These are phyloP conservation scores for Heliangelus exortis DNA, from an alignment of 2,797 vertebrate genomes.

Conservation along the genomic window DNA sequence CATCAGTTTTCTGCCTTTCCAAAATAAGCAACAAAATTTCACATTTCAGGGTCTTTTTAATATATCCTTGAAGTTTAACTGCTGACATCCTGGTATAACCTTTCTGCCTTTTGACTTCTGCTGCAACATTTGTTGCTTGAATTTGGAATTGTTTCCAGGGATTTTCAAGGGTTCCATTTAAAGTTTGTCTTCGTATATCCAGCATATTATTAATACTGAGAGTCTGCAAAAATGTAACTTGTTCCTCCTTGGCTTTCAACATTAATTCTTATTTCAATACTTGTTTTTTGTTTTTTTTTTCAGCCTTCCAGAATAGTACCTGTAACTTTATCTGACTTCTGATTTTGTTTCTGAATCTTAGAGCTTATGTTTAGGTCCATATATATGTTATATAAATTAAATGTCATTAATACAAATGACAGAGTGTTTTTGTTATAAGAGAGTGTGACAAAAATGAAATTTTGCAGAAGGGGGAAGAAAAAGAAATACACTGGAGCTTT, in stretches of 20 bases:
- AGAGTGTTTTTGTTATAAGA: rapidly evolving
- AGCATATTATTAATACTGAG: not conserved
- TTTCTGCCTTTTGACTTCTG: not conserved
- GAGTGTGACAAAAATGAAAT: not conserved
- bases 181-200: not conserved
- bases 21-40: not conserved
- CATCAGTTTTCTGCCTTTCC: not conserved
- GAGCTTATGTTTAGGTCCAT: not conserved
- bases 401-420: not conserved
- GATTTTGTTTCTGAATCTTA: not conserved
- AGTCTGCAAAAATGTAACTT: not conserved
- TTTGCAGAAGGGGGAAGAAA: not conserved
- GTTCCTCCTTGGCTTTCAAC: not conserved
- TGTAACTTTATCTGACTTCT: not conserved
- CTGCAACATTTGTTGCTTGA: not conserved
- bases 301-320: not conserved
- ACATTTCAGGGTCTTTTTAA: not conserved
- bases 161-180: not conserved
- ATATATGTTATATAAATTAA: not conserved
- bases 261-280: not conserved
- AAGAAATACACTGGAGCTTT: not conserved
- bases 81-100: not conserved
- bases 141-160: not conserved
- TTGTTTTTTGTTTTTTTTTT: not conserved
- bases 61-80: not conserved